phyloP scores from a whole-genome alignment of 92 coral and sea anemone genomes.

The Epizoanthus fatuus region DNA sequence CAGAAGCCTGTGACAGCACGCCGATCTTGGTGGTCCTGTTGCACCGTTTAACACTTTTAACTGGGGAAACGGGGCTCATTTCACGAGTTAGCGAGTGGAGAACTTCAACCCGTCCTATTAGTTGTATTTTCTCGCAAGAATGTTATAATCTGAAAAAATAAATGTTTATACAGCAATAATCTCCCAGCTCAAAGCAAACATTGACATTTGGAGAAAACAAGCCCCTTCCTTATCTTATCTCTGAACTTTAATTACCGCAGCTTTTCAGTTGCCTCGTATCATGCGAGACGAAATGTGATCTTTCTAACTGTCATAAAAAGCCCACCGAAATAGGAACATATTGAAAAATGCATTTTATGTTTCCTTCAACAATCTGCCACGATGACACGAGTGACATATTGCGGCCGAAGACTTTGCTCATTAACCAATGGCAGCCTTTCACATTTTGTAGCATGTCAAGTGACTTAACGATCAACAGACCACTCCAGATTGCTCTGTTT shows the following conservation, averaged over 20 bases:
- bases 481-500: constrained; percentile 62
- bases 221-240: constrained; percentile 95
- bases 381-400: constrained; percentile 74
- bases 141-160: constrained; percentile 39
- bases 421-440: constrained; percentile 75
- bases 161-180: constrained; percentile 61
- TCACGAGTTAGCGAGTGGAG: constrained; percentile 45
- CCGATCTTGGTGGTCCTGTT: constrained; percentile 22
- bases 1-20: constrained; percentile 29
- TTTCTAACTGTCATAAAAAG: constrained; percentile 81
- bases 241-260: constrained; percentile 83
- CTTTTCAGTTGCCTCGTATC: constrained; percentile 75
- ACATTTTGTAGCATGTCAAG: constrained; percentile 37
- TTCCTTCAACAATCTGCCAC: constrained; percentile 86
- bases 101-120: neutral
- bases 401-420: constrained; percentile 41
- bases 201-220: constrained; percentile 76
- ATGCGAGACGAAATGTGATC: constrained; percentile 95
- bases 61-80: constrained; percentile 24
- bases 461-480: constrained; percentile 43
- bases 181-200: constrained; percentile 46
- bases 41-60: constrained; percentile 52
- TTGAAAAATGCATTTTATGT: constrained; percentile 74
- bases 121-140: constrained; percentile 20
- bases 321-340: constrained; percentile 71